These are phyloP conservation scores for Acanthornis magna DNA, from an alignment of 2,797 vertebrate genomes.

Conservation along the genomic window DNA sequence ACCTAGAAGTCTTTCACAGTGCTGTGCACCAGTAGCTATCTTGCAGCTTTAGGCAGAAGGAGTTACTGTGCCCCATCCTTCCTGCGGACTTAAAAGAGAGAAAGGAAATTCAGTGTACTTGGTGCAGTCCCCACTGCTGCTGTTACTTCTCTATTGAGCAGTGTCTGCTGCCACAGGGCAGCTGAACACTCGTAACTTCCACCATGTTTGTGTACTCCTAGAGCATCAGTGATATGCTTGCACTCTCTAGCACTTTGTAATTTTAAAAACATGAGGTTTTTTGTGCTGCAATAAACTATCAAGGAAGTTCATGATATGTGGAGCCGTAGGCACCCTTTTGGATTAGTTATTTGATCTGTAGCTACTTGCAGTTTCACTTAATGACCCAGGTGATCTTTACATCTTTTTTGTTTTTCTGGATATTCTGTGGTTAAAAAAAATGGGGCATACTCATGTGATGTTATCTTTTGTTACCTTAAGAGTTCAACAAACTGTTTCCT, in stretches of 20 bases:
- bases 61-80: rapidly evolving
- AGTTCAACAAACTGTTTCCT: neutral
- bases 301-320: neutral
- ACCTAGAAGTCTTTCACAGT: neutral
- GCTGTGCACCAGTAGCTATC: neutral
- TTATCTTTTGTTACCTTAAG: neutral
- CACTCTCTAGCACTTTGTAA: neutral
- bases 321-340: neutral
- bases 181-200: neutral
- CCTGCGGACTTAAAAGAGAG: neutral
- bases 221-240: neutral
- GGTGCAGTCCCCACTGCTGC: neutral
- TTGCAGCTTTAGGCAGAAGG: neutral
- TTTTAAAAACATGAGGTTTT: neutral
- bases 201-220: neutral
- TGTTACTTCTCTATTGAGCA: neutral
- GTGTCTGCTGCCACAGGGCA: neutral
- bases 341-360: neutral
- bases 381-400: neutral
- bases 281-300: neutral
- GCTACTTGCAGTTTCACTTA: neutral
- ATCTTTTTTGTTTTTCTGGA: neutral
- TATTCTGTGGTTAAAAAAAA: neutral
- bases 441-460: neutral
- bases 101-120: neutral